Base-by-base conservation (phyloP, 2,113 vertebrate genomes). In the Cyphomyrus discorhynchus region DNA sequence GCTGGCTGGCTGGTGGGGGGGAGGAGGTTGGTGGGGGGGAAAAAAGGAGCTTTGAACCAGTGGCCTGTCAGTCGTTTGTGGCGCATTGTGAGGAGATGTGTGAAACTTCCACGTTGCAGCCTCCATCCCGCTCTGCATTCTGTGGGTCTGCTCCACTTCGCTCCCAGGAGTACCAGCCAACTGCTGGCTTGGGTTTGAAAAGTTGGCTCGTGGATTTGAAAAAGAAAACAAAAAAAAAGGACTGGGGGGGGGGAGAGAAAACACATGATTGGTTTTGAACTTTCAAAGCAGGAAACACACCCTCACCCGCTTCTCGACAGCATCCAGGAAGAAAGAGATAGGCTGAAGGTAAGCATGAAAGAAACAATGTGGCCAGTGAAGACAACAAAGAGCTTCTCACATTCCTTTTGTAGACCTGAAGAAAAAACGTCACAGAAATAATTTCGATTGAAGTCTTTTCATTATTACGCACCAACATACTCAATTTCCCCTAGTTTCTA, bases 161-260 rank as follows among this genome's bases (percentile, higher is more conserved):
- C 92, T 96, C 95, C 94, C 95, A 91, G 86, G 95, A 95, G 95
- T 90, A 90, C 90, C 90, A 92, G 92, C 94, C 94, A 94, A 94
- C 92, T 93, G 90, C 45, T 90, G 92, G 94, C 93, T 92, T 90
- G 91, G 93, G 93, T 94, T 94, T 93, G 91, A 93, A 91, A 95
- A 94, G 94, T 95, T 95, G 92, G 92, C 94, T 94, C 94, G 92
- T 95, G 93, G 94, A 96, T 94, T 94, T 93, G 91, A 95, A 94
- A 86, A 91, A 88, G 89, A 92, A 92, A 90, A 90, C 92, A 93
- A 93, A 90, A 92, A 87, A 92, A 91, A 89, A 46, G 19, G 46
- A 66, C 42, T 24, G 87, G 21, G 86, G 45, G 39, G 39, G 53
- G 27, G 39, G 17, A 53, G 17, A 53, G 70, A 82, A 52, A 89